Evolutionary conservation across 2,113 vertebrate genomes (phyloP), one percentile per base, ranked within the genome.

Genomic region (Pterocles burchelli): DNA sequence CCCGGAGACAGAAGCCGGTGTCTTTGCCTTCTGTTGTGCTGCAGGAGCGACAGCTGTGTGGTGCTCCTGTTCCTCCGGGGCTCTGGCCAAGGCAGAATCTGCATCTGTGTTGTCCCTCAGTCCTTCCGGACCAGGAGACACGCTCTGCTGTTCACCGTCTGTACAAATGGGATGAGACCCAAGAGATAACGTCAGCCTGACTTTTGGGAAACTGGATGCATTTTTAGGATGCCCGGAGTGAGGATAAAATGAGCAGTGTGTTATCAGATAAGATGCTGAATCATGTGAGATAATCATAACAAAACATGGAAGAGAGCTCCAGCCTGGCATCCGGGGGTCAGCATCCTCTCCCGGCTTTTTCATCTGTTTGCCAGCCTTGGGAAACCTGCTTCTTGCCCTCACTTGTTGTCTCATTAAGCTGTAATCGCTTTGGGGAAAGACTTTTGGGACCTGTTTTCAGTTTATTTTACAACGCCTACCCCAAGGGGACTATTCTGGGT

Each of bases 191-290:
- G 5, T 89, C 84, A 92, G 63, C 61, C 61, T 89, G 68, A 73
- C n/a, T 94, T 94, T 92, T 0, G 1, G 89, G 88, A 93, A 92
- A 77, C 9, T 8, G 72, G 28, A 67, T 71, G 29, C 70, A 85
- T 88, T 93, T 87, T 95, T 85, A 51, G 43, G 77, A 89, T 96
- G 74, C 70, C 66, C 33, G 0, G 43, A 77, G 65, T 34, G 67
- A 77, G 46, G 68, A 72, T 89, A 89, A 87, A 94, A 93, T 59
- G 52, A 78, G 70, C 46, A 77, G 14, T 49, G 41, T 0, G 1
- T 81, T 80, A 77, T 73, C 59, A 94, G 89, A 90, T 94, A 84
- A 76, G 85, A 74, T 87, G 81, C 77, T 94, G 94, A 95, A 78
- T 93, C 66, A 78, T 51, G 34, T 12, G 6, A 78, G 24, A 82